These are phyloP conservation scores for Hypsibius dujardini DNA, from an alignment of 1,140 invertebrate species.

Conservation along the genomic window DNA sequence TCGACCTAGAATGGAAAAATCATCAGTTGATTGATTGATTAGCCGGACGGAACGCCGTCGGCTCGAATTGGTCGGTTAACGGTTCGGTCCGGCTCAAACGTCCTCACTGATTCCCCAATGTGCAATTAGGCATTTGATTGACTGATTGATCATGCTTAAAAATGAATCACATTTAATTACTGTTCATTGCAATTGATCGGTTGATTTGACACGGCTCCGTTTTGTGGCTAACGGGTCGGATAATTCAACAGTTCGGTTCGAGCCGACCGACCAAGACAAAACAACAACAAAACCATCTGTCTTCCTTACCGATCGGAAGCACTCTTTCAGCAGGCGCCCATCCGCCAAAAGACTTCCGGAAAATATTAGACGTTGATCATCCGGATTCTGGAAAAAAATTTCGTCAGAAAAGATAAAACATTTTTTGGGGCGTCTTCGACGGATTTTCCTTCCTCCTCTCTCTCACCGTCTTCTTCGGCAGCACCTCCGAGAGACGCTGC, in stretches of 20 bases:
- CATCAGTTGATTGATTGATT: neutral
- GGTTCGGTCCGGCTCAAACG: neutral
- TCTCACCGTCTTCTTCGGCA: neutral
- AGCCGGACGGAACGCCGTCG: neutral
- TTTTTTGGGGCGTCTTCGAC: too few relatives aligned
- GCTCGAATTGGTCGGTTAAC: neutral
- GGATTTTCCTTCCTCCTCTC: neutral
- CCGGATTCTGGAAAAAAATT: neutral
- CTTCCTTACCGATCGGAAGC: conserved; percentile 1
- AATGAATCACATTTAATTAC: neutral
- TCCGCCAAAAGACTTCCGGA: neutral
- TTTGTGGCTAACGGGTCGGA: neutral
- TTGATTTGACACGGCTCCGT: neutral
- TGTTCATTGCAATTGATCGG: neutral
- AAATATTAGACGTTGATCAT: neutral
- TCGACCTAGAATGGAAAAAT: neutral
- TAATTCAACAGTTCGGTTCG: neutral
- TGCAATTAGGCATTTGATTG: too few relatives aligned
- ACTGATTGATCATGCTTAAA: too few relatives aligned
- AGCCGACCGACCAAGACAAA: neutral
- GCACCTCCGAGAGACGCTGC: neutral
- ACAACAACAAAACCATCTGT: neutral
- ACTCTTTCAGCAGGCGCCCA: neutral
- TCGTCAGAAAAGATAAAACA: neutral
- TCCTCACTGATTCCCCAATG: too few relatives aligned